Conservation (phyloP, 2,113 vertebrate species). For the Pseudorasbora parva region DNA sequence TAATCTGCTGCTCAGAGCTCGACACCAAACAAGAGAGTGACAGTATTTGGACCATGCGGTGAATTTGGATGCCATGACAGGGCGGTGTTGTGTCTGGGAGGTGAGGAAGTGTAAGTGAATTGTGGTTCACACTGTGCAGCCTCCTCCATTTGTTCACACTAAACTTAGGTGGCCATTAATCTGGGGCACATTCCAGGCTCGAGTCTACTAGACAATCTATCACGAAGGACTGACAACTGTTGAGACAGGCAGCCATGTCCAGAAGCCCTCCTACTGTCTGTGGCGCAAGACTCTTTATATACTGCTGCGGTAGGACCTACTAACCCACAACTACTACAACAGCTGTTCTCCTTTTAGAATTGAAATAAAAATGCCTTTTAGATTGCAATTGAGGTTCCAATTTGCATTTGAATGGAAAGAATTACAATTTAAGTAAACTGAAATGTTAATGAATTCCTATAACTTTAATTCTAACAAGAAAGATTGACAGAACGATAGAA, state of each 20-base stretch:
- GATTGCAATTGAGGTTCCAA: neutral
- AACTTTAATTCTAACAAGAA: neutral
- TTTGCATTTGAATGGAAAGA: too few species aligned
- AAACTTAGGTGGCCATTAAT: slow-evolving; percentile 50
- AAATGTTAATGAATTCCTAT: neutral
- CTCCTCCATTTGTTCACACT: slow-evolving; percentile 41
- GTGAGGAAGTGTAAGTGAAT: neutral
- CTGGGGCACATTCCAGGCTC: slow-evolving; percentile 29
- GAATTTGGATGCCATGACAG: slow-evolving; percentile 31
- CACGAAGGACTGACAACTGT: slow-evolving; percentile 32
- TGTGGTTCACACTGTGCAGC: neutral
- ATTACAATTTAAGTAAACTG: neutral
- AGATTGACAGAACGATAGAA: neutral
- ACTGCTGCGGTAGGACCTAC: neutral
- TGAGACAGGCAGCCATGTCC: slow-evolving; percentile 37
- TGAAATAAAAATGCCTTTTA: neutral
- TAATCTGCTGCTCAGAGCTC: slow-evolving; percentile 41
- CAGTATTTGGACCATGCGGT: slow-evolving; percentile 25
- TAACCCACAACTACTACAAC: neutral
- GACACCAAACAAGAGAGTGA: slow-evolving; percentile 27
- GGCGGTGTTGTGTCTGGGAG: neutral
- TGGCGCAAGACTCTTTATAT: slow-evolving; percentile 41
- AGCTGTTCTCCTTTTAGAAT: neutral
- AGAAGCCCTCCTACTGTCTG: slow-evolving; percentile 36
- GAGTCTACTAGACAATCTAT: slow-evolving; percentile 43